A percentile compares a stretch with the other conserved stretches of the same genome.
Evolutionary conservation across 2,797 vertebrate species (phyloP).

Genomic region (Gadopsis bispinosus): DNA sequence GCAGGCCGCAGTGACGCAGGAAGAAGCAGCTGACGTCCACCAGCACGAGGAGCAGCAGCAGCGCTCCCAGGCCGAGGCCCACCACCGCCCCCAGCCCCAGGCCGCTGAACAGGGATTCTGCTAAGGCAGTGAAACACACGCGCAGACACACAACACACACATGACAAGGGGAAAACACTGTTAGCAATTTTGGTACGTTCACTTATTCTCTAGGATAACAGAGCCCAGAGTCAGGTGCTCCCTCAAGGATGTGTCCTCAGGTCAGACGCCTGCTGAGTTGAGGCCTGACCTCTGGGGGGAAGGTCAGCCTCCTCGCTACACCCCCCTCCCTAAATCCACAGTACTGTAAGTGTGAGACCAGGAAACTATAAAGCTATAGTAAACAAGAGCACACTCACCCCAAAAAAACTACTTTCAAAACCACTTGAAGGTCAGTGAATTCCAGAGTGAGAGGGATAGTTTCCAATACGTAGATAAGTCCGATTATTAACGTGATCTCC

Average conservation of each 20-base stretch:
- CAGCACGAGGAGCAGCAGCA: conserved; percentile 93
- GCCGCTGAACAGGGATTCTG: conserved; percentile 98
- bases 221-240: conserved; percentile 32
- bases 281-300: not conserved
- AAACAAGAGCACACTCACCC: not conserved
- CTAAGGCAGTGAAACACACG: conserved; percentile 79
- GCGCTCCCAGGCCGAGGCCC: conserved; percentile 92
- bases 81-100: conserved; percentile 95
- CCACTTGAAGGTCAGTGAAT: conserved; percentile 58
- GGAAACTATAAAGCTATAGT: not conserved
- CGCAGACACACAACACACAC: conserved; percentile 40
- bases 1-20: conserved; percentile 93
- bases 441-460: conserved; percentile 43
- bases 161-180: conserved; percentile 50
- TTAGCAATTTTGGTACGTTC: conserved; percentile 60
- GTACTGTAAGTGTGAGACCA: not conserved
- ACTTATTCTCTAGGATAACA: not conserved
- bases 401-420: conserved; percentile 43
- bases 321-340: not conserved
- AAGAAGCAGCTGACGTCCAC: conserved; percentile 98
- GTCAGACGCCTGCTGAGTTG: not conserved
- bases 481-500: conserved; percentile 50
- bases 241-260: conserved; percentile 23
- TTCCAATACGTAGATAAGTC: conserved; percentile 61
- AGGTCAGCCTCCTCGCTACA: conserved; percentile 10